phyloP scores from a whole-genome alignment of 30 jellyfish, hydroid and myxozoan genomes.

The Kudoa iwatai region DNA sequence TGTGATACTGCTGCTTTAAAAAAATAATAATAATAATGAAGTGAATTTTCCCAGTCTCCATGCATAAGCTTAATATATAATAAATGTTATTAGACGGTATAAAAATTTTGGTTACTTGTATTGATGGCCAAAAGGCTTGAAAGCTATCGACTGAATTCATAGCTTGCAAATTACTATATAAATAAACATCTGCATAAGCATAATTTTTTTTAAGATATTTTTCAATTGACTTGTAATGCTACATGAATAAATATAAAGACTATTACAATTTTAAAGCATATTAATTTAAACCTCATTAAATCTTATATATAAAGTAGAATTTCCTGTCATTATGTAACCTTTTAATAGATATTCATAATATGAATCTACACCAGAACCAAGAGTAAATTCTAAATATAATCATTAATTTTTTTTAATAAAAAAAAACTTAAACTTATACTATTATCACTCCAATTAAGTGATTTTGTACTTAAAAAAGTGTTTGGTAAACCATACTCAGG shows the following conservation, averaged over 20 bases:
- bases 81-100: background rate
- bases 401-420: background rate
- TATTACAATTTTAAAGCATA: background rate
- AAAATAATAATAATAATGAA: constrained; percentile 43
- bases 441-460: background rate
- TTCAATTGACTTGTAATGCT: constrained; percentile 67
- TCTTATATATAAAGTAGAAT: no score
- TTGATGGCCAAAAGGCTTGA: constrained; percentile 91
- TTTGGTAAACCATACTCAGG: no score
- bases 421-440: background rate
- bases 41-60: constrained; percentile 65
- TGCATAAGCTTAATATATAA: constrained; percentile 11
- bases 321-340: constrained; percentile 64
- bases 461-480: background rate
- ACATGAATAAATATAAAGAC: background rate
- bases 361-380: constrained; percentile 88
- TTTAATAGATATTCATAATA: constrained; percentile 54
- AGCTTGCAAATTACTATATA: constrained; percentile 58
- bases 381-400: constrained; percentile 20
- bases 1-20: constrained; percentile 38
- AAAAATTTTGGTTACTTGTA: constrained; percentile 10
- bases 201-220: constrained; percentile 26
- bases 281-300: background rate
- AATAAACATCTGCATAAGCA: constrained; percentile 39
- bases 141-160: constrained; percentile 29